Base-by-base conservation (phyloP, 2,113 vertebrate species). In the Marcusenius ussheri region DNA sequence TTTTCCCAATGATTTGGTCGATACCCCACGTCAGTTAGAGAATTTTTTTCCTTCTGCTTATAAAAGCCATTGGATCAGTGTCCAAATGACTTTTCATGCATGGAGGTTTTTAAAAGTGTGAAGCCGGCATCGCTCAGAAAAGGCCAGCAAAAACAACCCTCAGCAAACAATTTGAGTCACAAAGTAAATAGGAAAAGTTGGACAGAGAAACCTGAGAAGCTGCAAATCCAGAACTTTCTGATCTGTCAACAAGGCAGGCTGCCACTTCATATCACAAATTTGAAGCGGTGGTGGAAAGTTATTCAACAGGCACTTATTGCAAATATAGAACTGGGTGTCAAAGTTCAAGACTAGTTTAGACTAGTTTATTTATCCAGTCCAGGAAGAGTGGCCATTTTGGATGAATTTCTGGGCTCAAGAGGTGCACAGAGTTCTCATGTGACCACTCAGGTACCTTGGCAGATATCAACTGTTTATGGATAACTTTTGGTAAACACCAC, bases 181-280 rank as follows among this genome's bases (percentile, higher is more conserved):
- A 95, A 91, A 93, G 94, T 93, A 93, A 94, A 94, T 87, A 93
- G 89, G 90, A 93, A 92, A 91, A 91, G 51, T 35, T 39, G 35
- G 91, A 93, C 91, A 93, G 92, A 90, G 93, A 94, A 94, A 94
- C 93, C 91, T 89, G 90, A 95, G 93, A 91, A 45, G 90, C 92
- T 83, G 91, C 93, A 92, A 94, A 93, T 93, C 88, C 90, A 92
- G 92, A 91, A 93, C 93, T 94, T 92, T 93, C 91, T 91, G 92
- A 94, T 95, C 91, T 93, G 91, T 89, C 92, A 80, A 10, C 39
- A 9, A 93, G 92, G 91, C 89, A 90, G 88, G 89, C 89, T 21
- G 94, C 93, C 92, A 93, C 80, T 89, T 94, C 91, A 92, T 93
- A 91, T 93, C 89, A 70, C 62, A 80, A 88, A 13, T 74, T 89